These are phyloP conservation scores for Alviniconcha marisindica DNA, from an alignment of 1,140 invertebrate species.

Conservation along the genomic window DNA sequence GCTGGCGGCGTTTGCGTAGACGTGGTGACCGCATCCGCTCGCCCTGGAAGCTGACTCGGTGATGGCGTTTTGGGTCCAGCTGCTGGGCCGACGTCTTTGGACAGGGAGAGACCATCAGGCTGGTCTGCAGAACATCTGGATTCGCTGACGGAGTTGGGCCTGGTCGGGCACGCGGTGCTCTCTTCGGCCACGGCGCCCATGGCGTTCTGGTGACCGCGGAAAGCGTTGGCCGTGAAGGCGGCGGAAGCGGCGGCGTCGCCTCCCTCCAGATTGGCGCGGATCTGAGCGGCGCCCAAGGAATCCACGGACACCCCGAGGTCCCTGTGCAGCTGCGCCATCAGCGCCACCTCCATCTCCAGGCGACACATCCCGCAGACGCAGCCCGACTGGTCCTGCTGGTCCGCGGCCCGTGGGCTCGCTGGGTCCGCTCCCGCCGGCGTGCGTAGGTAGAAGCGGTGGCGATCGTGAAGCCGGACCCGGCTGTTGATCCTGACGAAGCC, in stretches of 20 bases:
- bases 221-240: too few relatives aligned
- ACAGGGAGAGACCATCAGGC: too few relatives aligned
- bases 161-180: not conserved
- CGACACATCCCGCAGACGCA: constrained; percentile 61
- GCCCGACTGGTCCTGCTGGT: constrained; percentile 33
- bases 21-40: not conserved
- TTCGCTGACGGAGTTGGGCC: not conserved
- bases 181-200: not conserved
- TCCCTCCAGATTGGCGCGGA: not conserved
- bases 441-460: constrained; percentile 56
- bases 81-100: not conserved
- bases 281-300: not conserved
- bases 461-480: constrained; percentile 54
- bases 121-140: not conserved
- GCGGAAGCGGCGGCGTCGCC: not conserved
- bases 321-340: constrained; percentile 42
- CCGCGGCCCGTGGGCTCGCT: not conserved
- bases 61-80: not conserved
- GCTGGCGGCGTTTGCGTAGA: not conserved
- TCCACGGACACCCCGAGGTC: not conserved
- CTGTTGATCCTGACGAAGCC: constrained; percentile 55
- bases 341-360: constrained; percentile 58
- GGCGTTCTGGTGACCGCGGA: not conserved
- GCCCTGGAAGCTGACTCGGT: too few relatives aligned
- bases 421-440: constrained; percentile 47